Evolutionary conservation across 2,888 invertebrate species (phyloP), one percentile per base, ranked within the genome.

Genomic region (Laspeyria flexula): DNA sequence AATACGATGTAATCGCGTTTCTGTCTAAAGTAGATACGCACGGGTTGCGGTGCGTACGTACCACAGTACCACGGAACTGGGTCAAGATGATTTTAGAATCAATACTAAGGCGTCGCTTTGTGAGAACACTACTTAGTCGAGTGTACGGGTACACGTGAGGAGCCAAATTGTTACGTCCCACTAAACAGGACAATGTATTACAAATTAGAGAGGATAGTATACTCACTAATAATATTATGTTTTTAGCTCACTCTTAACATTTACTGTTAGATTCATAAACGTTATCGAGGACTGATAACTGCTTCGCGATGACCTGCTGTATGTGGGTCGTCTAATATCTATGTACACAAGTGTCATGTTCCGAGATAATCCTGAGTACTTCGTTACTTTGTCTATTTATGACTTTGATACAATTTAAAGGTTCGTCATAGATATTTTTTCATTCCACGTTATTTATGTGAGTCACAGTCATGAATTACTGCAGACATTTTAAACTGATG

Each of bases 11-110:
- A 47, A 54, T 52, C 58, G 45, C 48, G 35, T 34, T 25, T 43
- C 16, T 30, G 44, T 52, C 49, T 43, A 27, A n/a, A 39, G 48
- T 43, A 57, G 50, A 50, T 58, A 62, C 27, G 42, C 33, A 16
- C 15, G 3, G 25, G 23, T 38, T 13, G 40, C 27, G 29, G 29
- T 11, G 46, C 41, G 47, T n/a, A 37, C 27, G 39, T 38, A 27
- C 39, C 23, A 55, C 51, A 50, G 25, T 27, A 37, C 40, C 33
- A 34, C 25, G 21, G n/a, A 51, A 55, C 46, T 71, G 25, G 71
- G 68, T 71, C 71, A 71, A 67, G 68, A 67, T 54, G 49, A 55
- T 74, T 79, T 73, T 73, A 80, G 71, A 79, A 81, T 81, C 81
- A 76, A 81, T 81, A 79, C 73, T 62, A 60, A 60, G 35, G 41